Evolutionary conservation across 2,888 invertebrate genomes (phyloP), one percentile per base, ranked within the genome.

Genomic region (Salpingus planirostris): DNA sequence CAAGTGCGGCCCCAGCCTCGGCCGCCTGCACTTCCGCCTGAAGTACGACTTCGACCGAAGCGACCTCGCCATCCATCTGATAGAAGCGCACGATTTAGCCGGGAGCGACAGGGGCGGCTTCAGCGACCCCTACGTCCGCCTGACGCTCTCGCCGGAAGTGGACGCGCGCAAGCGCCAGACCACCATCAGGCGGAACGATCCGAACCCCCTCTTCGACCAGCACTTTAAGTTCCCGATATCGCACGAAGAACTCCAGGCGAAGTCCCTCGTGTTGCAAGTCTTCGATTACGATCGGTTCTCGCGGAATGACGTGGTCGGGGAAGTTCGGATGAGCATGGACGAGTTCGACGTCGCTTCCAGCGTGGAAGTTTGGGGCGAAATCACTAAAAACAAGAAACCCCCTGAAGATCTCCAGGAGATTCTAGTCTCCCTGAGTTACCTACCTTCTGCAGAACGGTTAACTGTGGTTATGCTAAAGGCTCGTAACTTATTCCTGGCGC

Each of bases 141-240:
- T 91, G 4, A 74, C 75, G 23, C 67, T 91, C 10, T 68, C 76
- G n/a, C 90, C 91, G 0, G 83, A 84, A 57, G 85, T 91, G 10
- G 91, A 91, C 62, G 74, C 77, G 23, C 75, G 88, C 26, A 85
- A 86, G 42, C 75, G 91, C 3, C 88, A 91, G 62, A 89, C 90
- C 0, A 76, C 79, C 8, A 85, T 89, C 26, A 84, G 86, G 57
- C 72, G 86, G 36, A 86, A 86, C 58, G 84, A 88, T 50, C 75
- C 82, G 5, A 87, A 88, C 64, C 90, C 90, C 0, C 81, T 82
- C 65, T 91, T 89, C 62, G 86, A 91, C 67, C 88, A 91, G 59
- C 84, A 85, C 59, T 91, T 91, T 67, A 91, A 90, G 66, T 91
- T 91, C 59, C 90, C 91, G 1, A 84, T 91, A 5, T 86, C 89